Evolutionary conservation across 2,888 invertebrate species (phyloP).

Genomic region (Drosophila anceps): DNA sequence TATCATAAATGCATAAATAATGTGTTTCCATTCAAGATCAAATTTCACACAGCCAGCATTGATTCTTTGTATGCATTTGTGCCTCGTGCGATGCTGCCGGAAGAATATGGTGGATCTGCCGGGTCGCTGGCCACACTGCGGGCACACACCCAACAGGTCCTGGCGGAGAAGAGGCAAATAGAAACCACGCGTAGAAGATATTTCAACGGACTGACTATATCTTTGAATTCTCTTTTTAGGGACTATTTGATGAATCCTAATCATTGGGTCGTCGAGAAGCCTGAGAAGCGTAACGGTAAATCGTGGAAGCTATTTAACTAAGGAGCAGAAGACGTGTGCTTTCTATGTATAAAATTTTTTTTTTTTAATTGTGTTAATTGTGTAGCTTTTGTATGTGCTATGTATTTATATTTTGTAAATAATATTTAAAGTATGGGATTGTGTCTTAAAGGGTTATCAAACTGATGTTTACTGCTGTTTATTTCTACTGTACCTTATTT

Average conservation of each 20-base stretch:
- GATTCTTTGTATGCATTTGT: conserved; percentile 88
- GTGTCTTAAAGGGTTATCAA: conserved; percentile 14
- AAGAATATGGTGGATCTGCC: conserved; percentile 80
- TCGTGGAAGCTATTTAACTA: conserved; percentile 67
- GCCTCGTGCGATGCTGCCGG: conserved; percentile 84
- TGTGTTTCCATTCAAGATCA: conserved; percentile 86
- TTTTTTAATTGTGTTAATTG: conserved; percentile 20
- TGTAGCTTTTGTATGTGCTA: conserved; percentile 23
- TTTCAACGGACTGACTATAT: neutral
- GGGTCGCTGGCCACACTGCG: conserved; percentile 86
- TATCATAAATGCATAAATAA: neutral
- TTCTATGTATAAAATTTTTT: conserved; percentile 1
- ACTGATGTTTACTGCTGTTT: neutral
- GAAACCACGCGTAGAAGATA: neutral
- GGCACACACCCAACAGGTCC: conserved; percentile 87
- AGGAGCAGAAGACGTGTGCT: neutral
- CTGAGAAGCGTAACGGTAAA: conserved; percentile 60
- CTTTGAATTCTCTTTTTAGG: conserved; percentile 78
- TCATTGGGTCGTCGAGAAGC: conserved; percentile 87
- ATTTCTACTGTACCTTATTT: neutral
- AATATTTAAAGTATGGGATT: conserved; percentile 23
- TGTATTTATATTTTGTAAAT: conserved; percentile 23
- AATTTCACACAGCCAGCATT: conserved; percentile 89
- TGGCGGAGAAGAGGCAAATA: conserved; percentile 86
- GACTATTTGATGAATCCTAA: conserved; percentile 87